A percentile compares a stretch with the other conserved stretches of the same genome.
Evolutionary conservation across 2,888 invertebrate species (phyloP).

Genomic region (Catocala nupta): DNA sequence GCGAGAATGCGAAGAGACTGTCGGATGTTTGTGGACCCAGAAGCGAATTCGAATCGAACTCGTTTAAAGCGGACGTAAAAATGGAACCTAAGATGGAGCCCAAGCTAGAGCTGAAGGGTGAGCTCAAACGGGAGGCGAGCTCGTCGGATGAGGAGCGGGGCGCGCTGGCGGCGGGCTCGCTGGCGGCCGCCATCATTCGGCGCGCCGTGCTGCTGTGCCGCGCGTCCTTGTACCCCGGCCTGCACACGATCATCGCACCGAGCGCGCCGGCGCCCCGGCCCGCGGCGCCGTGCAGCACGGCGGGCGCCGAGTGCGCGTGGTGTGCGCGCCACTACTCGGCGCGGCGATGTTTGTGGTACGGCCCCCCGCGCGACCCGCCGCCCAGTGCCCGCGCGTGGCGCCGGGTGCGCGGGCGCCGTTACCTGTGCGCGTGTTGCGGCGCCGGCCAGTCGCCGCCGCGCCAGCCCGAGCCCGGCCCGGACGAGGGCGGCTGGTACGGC

Average conservation of each 20-base stretch:
- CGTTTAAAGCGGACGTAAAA: neutral
- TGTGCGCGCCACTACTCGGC: conserved; percentile 65
- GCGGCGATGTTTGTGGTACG: conserved; percentile 81
- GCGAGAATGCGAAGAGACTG: conserved; percentile 18
- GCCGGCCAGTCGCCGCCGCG: conserved; percentile 31
- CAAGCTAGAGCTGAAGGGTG: conserved; percentile 27
- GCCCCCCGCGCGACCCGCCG: conserved; percentile 72
- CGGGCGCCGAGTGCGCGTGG: conserved; percentile 68
- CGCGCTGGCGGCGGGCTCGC: conserved; percentile 55
- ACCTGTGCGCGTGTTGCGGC: conserved; percentile 90
- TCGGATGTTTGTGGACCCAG: conserved; percentile 16
- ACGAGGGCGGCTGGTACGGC: conserved; percentile 92
- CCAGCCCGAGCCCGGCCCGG: conserved; percentile 67
- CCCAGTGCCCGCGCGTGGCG: conserved; percentile 49
- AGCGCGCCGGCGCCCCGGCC: conserved; percentile 47
- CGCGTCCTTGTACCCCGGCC: conserved; percentile 85
- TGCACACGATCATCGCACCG: conserved; percentile 88
- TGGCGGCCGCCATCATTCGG: conserved; percentile 79
- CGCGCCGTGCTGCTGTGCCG: conserved; percentile 82
- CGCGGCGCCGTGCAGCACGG: conserved; percentile 21
- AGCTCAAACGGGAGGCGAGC: conserved; percentile 29
- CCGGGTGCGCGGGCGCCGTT: conserved; percentile 83
- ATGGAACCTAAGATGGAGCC: conserved; percentile 24
- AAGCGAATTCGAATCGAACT: conserved; percentile 4
- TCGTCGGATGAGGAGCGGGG: conserved; percentile 37